Base-by-base conservation (phyloP, 2,888 invertebrate species). In the Drosophila infuscata region DNA sequence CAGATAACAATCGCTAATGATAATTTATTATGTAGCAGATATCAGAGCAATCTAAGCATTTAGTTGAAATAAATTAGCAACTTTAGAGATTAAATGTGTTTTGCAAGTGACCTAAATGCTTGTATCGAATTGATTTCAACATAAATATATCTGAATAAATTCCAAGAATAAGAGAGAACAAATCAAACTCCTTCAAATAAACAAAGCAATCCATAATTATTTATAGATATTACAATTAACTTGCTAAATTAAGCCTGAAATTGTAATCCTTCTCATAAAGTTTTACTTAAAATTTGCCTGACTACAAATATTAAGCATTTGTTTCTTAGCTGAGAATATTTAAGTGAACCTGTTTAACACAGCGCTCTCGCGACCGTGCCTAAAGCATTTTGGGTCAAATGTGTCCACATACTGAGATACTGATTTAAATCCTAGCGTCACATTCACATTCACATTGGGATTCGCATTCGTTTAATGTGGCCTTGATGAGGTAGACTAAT, bases 401-500 rank as follows among this genome's bases (percentile, higher is more conserved):
- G 20, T 62, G 49, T 71, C 32, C 65, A 62, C 51, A 30, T 72
- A 38, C 25, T 46, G 52, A 59, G 46, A 33, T 56, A 36, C 58
- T 30, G 59, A 58, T 49, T 79, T 73, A 74, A 79, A 62, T 76
- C 68, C 74, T 61, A 70, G 65, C 56, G 32, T 38, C 73, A 38
- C 53, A 63, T 33, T 76, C 61, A 17, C 56, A 62, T 51, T 62
- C 53, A 49, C 58, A 60, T 65, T 62, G 52, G 25, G 51, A 62
- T 54, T 62, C 53, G 51, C 48, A 60, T 65, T 63, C 51, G 54
- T 66, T 79, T 79, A 77, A 81, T 89, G 77, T 76, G 91, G 77
- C 91, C 89, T 89, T 91, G 91, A 87, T 89, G 85, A 81, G 82
- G 84, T 83, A 77, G 68, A 76, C 88, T 89, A 87, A 89, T 87